Base-by-base conservation (phyloP, 2,797 vertebrate genomes). In the Sebastolobus altivelis region DNA sequence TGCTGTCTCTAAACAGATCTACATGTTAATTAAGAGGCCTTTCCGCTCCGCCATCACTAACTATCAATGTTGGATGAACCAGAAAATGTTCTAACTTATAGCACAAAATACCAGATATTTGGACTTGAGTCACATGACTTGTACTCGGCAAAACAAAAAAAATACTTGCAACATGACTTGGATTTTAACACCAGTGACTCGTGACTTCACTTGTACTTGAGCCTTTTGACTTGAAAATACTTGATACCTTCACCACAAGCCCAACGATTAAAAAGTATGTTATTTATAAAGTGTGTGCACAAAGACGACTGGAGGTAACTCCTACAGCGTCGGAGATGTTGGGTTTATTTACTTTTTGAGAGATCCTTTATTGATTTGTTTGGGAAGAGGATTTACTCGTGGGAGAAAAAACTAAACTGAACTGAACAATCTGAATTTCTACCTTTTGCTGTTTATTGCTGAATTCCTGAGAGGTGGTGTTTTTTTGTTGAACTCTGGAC, bases 71-170 rank as follows among this genome's bases (percentile, higher is more conserved):
- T 46, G 6, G 27, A 52, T 67, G 14, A 14, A 27, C 55, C 7
- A 4, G 14, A 65, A 68, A 71, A 70, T 14, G 14, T 55, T 66
- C 27, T 22, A 10, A 58, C 76, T 68, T 58, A n/a, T 6, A 77
- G 29, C n/a, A 59, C 16, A 52, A 58, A 74, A 65, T 37, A 18
- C 5, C 43, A 49, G 18, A 49, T 49, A 3, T 49, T 16, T 49
- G 43, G 7, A 49, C 43, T 20, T 49, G 43, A 20, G 43, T 49
- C 43, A 49, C 43, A 49, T 49, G 43, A 49, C 43, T 49, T 8
- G 3, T 16, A 8, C 43, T 49, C 7, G 16, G 18, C 43, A 49
- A 49, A 20, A 49, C 7, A 20, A 18, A 59, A 18, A 54, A 54
- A 29, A 16, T 4, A 16, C 25, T 14, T 27, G 12, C 13, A 58